Evolutionary conservation across 2,888 invertebrate genomes (phyloP).

Genomic region (Synergus japonicus): DNA sequence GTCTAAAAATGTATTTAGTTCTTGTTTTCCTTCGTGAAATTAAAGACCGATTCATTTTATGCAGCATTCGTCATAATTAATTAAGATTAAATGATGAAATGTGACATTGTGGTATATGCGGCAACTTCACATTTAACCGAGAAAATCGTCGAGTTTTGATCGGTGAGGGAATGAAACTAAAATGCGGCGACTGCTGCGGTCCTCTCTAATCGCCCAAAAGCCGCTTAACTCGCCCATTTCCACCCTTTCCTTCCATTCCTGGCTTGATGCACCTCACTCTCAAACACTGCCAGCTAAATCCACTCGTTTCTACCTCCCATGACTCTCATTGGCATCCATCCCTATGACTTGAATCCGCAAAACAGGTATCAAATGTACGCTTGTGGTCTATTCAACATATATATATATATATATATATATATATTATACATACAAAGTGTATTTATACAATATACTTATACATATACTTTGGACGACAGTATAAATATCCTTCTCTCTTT

Average conservation of each 20-base stretch:
- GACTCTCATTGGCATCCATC: not conserved
- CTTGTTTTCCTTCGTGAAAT: not conserved
- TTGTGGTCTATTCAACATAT: not conserved
- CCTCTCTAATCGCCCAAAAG: slow-evolving; percentile 70
- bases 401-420: not conserved
- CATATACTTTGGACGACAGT: no score
- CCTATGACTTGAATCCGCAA: slow-evolving; percentile 9
- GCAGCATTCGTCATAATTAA: not conserved
- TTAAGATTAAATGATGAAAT: not conserved
- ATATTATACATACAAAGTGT: no score
- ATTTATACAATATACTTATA: no score
- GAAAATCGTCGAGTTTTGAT: slow-evolving; percentile 59
- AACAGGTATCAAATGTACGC: slow-evolving; percentile 26
- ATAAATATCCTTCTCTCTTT: no score
- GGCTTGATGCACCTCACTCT: slow-evolving; percentile 32
- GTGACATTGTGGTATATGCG: not conserved
- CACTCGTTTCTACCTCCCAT: slow-evolving; percentile 11
- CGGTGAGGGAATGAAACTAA: slow-evolving; percentile 60
- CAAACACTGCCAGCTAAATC: slow-evolving; percentile 18
- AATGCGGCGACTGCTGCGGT: slow-evolving; percentile 54
- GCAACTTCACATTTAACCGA: slow-evolving; percentile 57
- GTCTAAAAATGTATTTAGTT: not conserved
- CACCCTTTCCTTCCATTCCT: slow-evolving; percentile 49
- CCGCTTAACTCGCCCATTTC: slow-evolving; percentile 65
- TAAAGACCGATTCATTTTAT: not conserved